Conservation (phyloP, 2,888 invertebrate genomes). For the Nomada lathburiana region DNA sequence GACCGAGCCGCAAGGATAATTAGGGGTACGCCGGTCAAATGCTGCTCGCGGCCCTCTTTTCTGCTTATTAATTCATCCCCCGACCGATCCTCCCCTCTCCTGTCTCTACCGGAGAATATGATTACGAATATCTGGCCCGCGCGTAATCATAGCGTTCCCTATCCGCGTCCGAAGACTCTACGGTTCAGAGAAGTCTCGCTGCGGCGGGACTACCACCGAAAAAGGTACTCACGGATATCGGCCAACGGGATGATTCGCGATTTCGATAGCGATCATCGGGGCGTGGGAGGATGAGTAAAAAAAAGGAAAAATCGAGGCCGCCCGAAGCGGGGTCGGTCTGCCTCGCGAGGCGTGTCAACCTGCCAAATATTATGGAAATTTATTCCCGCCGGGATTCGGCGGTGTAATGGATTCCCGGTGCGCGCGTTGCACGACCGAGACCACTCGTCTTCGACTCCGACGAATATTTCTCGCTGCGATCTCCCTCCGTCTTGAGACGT, state of each 20-base stretch:
- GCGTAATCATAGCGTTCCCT: constrained; percentile 61
- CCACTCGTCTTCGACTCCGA: constrained; percentile 29
- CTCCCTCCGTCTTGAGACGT: not conserved
- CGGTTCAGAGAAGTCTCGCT: constrained; percentile 11
- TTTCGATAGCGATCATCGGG: constrained; percentile 55
- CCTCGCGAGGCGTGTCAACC: constrained; percentile 80
- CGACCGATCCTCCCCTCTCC: constrained; percentile 26
- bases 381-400: constrained; percentile 74
- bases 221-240: constrained; percentile 4
- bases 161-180: constrained; percentile 21
- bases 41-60: constrained; percentile 61
- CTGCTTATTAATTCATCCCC: constrained; percentile 71
- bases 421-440: constrained; percentile 9
- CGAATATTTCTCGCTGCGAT: not conserved
- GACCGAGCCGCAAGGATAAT: constrained; percentile 70
- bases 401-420: constrained; percentile 72
- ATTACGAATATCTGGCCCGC: constrained; percentile 64
- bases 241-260: constrained; percentile 22
- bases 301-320: constrained; percentile 45
- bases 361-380: constrained; percentile 83
- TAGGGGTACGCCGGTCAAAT: constrained; percentile 70
- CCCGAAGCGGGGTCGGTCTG: constrained; percentile 71
- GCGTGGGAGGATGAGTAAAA: constrained; percentile 28
- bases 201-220: constrained; percentile 4
- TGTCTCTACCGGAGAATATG: constrained; percentile 52